These are phyloP conservation scores for Romanogobio albipinnatus DNA, from an alignment of 2,113 vertebrate species.

Conservation along the genomic window DNA sequence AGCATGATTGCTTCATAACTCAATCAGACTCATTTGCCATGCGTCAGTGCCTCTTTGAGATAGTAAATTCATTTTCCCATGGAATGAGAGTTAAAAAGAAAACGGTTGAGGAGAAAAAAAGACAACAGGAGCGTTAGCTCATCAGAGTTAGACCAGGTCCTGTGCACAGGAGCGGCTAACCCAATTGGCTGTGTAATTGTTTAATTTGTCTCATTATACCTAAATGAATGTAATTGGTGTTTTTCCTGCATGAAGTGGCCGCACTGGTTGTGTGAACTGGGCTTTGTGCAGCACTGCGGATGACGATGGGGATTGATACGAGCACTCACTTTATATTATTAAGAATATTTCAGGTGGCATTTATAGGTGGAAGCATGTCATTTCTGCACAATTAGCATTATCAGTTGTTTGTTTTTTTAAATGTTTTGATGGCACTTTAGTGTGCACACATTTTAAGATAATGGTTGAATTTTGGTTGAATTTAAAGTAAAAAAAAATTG, in stretches of 20 bases:
- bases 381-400: conserved; percentile 1
- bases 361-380: background rate
- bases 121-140: conserved; percentile 12
- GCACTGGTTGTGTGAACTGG: conserved; percentile 39
- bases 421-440: background rate
- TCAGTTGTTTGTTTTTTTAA: background rate
- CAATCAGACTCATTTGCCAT: conserved; percentile 41
- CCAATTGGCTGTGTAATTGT: conserved; percentile 77
- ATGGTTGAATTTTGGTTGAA: background rate
- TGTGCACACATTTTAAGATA: background rate
- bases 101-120: conserved; percentile 5
- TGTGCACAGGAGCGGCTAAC: conserved; percentile 65
- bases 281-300: conserved; percentile 12
- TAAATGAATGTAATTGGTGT: conserved; percentile 71
- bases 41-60: conserved; percentile 41
- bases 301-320: background rate
- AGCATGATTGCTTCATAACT: conserved; percentile 19
- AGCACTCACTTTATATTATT: background rate
- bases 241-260: conserved; percentile 54
- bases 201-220: conserved; percentile 76
- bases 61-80: conserved; percentile 43
- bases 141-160: conserved; percentile 50
- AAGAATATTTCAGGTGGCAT: background rate
- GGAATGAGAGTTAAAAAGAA: conserved; percentile 16
- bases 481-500: background rate